A percentile compares a stretch with the other conserved stretches of the same genome.
phyloP scores from a whole-genome alignment of 2,888 invertebrate species.

The Lissonota sp. region DNA sequence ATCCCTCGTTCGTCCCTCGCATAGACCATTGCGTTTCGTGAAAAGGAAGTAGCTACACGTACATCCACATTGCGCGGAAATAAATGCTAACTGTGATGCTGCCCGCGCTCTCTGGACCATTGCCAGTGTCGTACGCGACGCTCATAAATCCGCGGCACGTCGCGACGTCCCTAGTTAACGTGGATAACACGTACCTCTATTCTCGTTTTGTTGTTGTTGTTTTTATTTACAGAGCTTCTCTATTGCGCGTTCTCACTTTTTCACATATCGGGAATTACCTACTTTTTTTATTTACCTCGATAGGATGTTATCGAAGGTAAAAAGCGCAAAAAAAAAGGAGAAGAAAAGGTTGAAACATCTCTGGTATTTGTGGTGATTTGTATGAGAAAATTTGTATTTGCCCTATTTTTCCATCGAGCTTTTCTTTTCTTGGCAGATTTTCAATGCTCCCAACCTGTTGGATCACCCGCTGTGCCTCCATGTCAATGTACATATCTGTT shows the following conservation, averaged over 20 bases:
- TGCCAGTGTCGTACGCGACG: constrained; percentile 73
- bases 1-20: constrained; percentile 37
- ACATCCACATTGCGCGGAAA: constrained; percentile 60
- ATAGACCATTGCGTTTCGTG: constrained; percentile 72
- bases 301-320: background rate
- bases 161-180: constrained; percentile 73
- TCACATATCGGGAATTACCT: constrained; percentile 19
- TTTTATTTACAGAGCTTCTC: constrained; percentile 4
- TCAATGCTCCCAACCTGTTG: constrained; percentile 50
- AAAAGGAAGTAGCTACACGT: constrained; percentile 66
- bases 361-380: background rate
- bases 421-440: constrained; percentile 9
- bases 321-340: constrained; percentile 12
- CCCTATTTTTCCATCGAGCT: constrained; percentile 15
- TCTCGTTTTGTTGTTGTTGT: constrained; percentile 39
- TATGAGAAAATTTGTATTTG: constrained; percentile 3
- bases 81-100: constrained; percentile 75
- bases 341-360: background rate
- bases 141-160: constrained; percentile 79
- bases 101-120: constrained; percentile 70
- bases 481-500: background rate
- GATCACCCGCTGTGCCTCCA: constrained; percentile 25
- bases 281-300: constrained; percentile 18
- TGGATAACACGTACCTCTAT: constrained; percentile 64
- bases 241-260: constrained; percentile 9